phyloP scores from a whole-genome alignment of 1,140 invertebrate species.

The Pseudomyrmex cubaensis region DNA sequence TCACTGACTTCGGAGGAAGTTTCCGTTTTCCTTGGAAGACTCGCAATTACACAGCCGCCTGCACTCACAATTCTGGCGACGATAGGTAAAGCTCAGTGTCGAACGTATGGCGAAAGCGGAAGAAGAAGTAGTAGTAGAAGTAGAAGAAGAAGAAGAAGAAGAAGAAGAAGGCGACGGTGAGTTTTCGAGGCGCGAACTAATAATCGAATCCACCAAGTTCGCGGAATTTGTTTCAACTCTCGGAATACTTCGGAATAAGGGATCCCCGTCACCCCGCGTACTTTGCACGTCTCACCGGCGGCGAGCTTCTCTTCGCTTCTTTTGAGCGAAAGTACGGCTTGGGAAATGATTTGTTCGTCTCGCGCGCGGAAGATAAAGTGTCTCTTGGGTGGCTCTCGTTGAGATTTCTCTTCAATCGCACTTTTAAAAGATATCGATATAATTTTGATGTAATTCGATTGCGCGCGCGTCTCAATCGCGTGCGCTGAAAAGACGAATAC shows the following conservation, averaged over 20 bases:
- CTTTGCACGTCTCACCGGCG: constrained; percentile 1
- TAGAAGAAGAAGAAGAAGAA: not conserved
- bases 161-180: constrained; percentile 7
- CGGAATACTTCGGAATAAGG: constrained; percentile 56
- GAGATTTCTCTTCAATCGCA: not conserved
- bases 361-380: constrained; percentile 26
- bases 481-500: too few species aligned
- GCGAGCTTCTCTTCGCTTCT: not conserved
- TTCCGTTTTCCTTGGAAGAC: constrained; percentile 49
- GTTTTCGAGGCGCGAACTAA: constrained; percentile 58
- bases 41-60: constrained; percentile 59
- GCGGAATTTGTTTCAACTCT: constrained; percentile 57
- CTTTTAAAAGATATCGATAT: constrained; percentile 18
- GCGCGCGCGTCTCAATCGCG: not conserved
- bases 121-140: not conserved
- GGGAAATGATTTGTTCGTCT: constrained; percentile 44
- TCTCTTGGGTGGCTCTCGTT: not conserved
- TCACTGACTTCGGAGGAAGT: constrained; percentile 1
- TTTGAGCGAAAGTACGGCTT: constrained; percentile 15
- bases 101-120: constrained; percentile 50
- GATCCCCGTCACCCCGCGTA: not conserved
- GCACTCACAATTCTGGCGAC: constrained; percentile 54
- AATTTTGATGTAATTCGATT: not conserved
- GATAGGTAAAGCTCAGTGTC: constrained; percentile 55
- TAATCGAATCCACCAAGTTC: constrained; percentile 59